Conservation (phyloP, 37 sponge, comb jelly and placozoan genomes). For the Hexactinellida sp. region DNA sequence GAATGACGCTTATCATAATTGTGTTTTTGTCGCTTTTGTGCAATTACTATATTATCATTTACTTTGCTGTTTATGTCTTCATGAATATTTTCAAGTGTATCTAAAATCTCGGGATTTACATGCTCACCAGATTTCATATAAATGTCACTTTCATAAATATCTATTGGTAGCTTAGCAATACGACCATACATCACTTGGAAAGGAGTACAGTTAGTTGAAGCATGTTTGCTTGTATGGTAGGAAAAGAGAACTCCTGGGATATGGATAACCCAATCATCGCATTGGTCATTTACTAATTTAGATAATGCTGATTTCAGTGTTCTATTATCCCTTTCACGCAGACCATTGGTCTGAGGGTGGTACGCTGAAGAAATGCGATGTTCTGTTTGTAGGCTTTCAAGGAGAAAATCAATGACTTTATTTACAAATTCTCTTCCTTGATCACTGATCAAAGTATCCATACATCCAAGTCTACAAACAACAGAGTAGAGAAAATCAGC, state of each 20-base stretch:
- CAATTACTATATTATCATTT: neutral
- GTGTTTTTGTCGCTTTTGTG: neutral
- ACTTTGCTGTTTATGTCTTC: neutral
- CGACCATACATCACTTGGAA: slow-evolving; percentile 9
- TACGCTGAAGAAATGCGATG: slow-evolving; percentile 23
- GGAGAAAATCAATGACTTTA: slow-evolving; percentile 13
- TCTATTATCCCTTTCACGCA: neutral
- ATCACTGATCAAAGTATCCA: slow-evolving; percentile 24
- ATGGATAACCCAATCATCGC: neutral
- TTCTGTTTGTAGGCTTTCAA: slow-evolving; percentile 1
- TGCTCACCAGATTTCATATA: neutral
- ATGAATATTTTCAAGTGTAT: neutral
- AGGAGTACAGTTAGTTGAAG: slow-evolving; percentile 1
- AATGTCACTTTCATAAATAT: neutral
- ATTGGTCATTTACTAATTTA: neutral
- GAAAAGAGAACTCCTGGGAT: neutral
- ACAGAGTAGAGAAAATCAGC: too few species aligned
- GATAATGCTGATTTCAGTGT: neutral
- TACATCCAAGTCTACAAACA: too few species aligned
- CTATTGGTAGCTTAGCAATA: neutral
- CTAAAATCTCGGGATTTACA: neutral
- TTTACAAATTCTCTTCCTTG: slow-evolving; percentile 29
- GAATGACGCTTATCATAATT: neutral
- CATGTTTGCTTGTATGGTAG: slow-evolving; percentile 4
- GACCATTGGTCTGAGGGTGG: slow-evolving; percentile 12